phyloP scores from a whole-genome alignment of 2,888 invertebrate genomes.

The Dione vanillae region DNA sequence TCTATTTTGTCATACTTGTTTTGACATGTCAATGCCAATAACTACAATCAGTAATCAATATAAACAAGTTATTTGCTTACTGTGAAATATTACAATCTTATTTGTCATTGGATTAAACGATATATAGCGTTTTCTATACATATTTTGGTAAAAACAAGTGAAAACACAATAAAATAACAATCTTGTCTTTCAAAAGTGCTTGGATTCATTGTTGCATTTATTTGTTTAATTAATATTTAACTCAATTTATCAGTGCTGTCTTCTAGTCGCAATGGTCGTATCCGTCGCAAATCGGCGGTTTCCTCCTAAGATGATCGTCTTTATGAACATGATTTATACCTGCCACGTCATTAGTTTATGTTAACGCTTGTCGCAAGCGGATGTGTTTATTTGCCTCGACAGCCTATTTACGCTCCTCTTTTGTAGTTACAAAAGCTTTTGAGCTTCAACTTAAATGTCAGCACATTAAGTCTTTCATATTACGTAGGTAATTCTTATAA shows the following conservation, averaged over 20 bases:
- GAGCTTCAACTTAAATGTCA: slow-evolving; percentile 32
- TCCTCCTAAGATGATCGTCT: slow-evolving; percentile 70
- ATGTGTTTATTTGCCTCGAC: slow-evolving; percentile 73
- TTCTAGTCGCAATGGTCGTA: slow-evolving; percentile 77
- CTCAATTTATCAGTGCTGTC: slow-evolving; percentile 52
- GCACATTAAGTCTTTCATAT: background rate
- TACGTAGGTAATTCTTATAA: background rate
- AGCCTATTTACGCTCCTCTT: slow-evolving; percentile 57
- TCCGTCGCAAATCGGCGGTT: slow-evolving; percentile 81
- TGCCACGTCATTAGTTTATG: slow-evolving; percentile 79
- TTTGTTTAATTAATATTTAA: slow-evolving; percentile 46
- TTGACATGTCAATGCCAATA: background rate
- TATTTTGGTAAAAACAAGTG: background rate
- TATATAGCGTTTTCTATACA: background rate
- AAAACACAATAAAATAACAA: background rate
- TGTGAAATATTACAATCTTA: background rate
- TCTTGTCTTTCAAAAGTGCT: no score
- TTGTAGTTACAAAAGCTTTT: slow-evolving; percentile 43
- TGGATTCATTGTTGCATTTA: slow-evolving; percentile 29
- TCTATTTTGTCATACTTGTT: background rate
- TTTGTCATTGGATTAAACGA: background rate
- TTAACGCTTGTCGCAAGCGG: slow-evolving; percentile 73
- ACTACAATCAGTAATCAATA: background rate
- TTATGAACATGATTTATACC: slow-evolving; percentile 82
- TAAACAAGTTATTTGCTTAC: background rate